These are phyloP conservation scores for Leuctra nigra DNA, from an alignment of 2,888 invertebrate species.

Conservation along the genomic window DNA sequence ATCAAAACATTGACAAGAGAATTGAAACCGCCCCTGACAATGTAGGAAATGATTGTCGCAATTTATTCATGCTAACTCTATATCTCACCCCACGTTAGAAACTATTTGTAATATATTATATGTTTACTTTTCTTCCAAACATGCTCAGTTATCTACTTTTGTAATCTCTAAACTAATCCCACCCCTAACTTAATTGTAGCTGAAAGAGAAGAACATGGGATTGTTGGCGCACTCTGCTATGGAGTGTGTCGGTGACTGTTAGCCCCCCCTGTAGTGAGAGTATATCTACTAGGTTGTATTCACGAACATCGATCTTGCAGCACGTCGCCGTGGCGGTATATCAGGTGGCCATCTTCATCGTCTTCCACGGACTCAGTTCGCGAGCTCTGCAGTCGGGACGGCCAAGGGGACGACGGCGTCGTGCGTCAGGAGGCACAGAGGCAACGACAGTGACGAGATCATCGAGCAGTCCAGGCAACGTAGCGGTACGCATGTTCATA, in stretches of 20 bases:
- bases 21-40: too few relatives aligned
- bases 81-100: neutral
- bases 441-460: constrained; percentile 20
- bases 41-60: too few relatives aligned
- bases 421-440: constrained; percentile 23
- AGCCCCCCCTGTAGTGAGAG: constrained; percentile 21
- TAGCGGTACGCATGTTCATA: constrained; percentile 28
- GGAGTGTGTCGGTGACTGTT: neutral
- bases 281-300: constrained; percentile 47
- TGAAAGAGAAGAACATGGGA: constrained; percentile 17
- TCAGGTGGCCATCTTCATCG: constrained; percentile 99
- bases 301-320: constrained; percentile 99
- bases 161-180: neutral
- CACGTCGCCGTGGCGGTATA: constrained; percentile 98
- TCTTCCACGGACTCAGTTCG: constrained; percentile 93
- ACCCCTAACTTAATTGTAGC: neutral
- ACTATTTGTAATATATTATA: neutral
- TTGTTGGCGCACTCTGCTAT: neutral
- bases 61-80: neutral
- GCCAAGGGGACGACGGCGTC: neutral
- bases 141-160: neutral
- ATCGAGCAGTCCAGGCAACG: constrained; percentile 12
- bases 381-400: constrained; percentile 61
- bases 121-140: neutral
- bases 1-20: too few relatives aligned